Conservation (phyloP, 2,113 vertebrate species). For the Entelurus aequoreus region DNA sequence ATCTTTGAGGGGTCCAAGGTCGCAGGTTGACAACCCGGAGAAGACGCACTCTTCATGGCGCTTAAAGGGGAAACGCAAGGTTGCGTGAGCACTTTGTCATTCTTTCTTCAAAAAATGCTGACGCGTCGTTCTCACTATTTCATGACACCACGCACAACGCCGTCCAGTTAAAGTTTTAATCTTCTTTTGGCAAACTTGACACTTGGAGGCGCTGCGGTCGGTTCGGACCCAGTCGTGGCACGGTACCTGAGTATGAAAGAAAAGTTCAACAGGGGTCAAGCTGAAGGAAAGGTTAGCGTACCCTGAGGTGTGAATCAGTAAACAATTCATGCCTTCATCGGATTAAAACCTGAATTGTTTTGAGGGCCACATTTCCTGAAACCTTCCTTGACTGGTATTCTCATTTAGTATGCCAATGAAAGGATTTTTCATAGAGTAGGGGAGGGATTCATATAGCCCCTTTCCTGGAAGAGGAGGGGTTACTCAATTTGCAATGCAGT, state of each 20-base stretch:
- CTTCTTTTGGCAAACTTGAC: constrained; percentile 84
- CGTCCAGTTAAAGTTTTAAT: constrained; percentile 81
- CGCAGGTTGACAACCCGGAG: constrained; percentile 67
- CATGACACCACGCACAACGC: constrained; percentile 85
- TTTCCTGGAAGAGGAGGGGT: too few species aligned
- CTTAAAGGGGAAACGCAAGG: constrained; percentile 56
- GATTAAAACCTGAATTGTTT: too few species aligned
- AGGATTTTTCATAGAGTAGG: too few species aligned
- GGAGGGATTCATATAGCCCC: too few species aligned
- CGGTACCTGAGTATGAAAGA: constrained; percentile 61
- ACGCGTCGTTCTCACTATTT: constrained; percentile 68
- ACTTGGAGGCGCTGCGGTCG: constrained; percentile 77
- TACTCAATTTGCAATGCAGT: too few species aligned
- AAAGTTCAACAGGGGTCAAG: background rate
- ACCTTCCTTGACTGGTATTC: too few species aligned
- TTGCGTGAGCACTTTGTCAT: background rate
- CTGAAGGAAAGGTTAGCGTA: background rate
- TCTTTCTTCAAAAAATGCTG: background rate
- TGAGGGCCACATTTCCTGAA: too few species aligned
- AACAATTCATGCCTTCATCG: too few species aligned
- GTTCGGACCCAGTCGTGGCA: constrained; percentile 81
- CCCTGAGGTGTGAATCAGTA: too few species aligned
- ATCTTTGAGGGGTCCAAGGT: constrained; percentile 80
- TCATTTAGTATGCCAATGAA: too few species aligned
- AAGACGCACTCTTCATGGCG: constrained; percentile 81